Conservation (phyloP, 2,113 vertebrate genomes). For the Delphinapterus leucas region DNA sequence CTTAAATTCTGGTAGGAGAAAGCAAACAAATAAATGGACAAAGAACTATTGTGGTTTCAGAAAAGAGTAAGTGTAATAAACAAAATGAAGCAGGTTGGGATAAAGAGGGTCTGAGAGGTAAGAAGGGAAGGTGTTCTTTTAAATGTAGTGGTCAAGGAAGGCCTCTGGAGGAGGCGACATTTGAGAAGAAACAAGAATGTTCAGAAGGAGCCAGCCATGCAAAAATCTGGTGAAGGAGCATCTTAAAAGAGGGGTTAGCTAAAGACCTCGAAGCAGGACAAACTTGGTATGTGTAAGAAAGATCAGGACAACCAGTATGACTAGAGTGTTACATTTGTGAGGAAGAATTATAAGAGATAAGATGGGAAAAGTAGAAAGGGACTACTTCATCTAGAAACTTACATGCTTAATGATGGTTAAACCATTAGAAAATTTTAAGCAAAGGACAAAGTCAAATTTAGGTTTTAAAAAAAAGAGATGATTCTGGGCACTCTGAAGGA, state of each 20-base stretch:
- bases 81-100: background rate
- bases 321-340: background rate
- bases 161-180: background rate
- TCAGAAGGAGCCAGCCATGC: background rate
- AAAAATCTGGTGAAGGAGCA: background rate
- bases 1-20: background rate
- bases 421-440: background rate
- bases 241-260: background rate
- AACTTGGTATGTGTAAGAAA: background rate
- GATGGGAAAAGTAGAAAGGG: background rate
- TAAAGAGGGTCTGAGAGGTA: background rate
- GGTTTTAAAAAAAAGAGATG: too few relatives aligned
- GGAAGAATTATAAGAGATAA: background rate
- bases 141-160: background rate
- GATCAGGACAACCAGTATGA: background rate
- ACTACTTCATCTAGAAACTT: background rate
- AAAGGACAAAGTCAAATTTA: background rate
- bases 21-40: background rate
- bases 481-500: background rate
- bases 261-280: background rate
- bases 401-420: background rate
- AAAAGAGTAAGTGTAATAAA: background rate
- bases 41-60: background rate
- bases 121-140: background rate
- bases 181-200: background rate